A percentile compares a stretch with the other conserved stretches of the same genome.
Conservation (phyloP, 1,140 invertebrate species). For the Lepidurus apus region DNA sequence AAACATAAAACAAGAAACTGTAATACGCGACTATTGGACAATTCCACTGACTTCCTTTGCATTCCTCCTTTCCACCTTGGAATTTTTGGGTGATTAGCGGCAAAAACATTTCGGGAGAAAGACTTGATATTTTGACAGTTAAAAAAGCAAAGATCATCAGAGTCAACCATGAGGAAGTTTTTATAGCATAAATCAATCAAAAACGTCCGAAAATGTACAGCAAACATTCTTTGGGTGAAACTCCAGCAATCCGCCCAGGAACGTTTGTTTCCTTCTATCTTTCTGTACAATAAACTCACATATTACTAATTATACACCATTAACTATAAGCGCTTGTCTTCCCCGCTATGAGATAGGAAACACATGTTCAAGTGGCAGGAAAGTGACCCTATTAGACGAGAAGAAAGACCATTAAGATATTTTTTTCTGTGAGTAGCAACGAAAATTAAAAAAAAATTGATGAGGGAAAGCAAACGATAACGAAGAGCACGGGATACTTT, state of each 20-base stretch:
- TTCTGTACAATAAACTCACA: background rate
- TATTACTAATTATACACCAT: background rate
- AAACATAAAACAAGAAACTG: too few species aligned
- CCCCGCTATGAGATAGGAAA: slow-evolving; percentile 16
- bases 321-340: slow-evolving; percentile 13
- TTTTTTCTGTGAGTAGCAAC: background rate
- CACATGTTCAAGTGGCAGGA: background rate
- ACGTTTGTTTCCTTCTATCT: background rate
- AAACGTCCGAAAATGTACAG: too few species aligned
- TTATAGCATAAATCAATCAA: background rate
- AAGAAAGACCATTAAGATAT: background rate
- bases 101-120: background rate
- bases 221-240: too few species aligned
- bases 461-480: background rate
- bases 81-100: background rate
- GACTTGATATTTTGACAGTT: background rate
- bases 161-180: background rate
- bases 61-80: background rate
- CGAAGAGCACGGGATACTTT: background rate
- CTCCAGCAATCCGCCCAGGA: background rate
- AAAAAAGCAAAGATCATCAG: background rate
- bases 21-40: too few species aligned
- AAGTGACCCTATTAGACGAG: background rate
- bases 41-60: background rate
- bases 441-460: background rate